phyloP scores from a whole-genome alignment of 2,797 vertebrate species.

The Parauchenoglanis ngamensis region DNA sequence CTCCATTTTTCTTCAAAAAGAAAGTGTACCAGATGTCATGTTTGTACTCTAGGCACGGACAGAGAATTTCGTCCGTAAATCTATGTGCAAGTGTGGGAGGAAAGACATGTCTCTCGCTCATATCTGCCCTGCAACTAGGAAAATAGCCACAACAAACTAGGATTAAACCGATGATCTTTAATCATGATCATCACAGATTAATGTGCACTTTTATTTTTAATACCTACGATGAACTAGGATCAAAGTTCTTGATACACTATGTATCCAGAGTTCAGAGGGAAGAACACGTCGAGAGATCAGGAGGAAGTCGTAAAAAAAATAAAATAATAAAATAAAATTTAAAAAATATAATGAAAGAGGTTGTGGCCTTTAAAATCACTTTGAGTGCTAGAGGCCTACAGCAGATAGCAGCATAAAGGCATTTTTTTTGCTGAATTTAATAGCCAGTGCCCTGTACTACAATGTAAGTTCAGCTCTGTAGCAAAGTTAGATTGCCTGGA shows the following conservation, averaged over 20 bases:
- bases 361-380: not conserved
- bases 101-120: conserved; percentile 21
- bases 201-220: not conserved
- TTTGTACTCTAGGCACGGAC: conserved; percentile 13
- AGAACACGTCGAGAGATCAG: not conserved
- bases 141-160: conserved; percentile 16
- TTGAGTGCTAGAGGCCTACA: not conserved
- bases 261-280: not conserved
- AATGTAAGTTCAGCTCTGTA: not conserved
- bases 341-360: not conserved
- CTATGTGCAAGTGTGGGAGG: conserved; percentile 24
- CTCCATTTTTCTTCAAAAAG: conserved; percentile 23
- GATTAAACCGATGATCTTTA: conserved; percentile 8
- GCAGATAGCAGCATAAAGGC: conserved; percentile 2
- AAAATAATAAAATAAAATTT: not conserved
- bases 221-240: not conserved
- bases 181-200: conserved; percentile 13
- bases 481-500: not conserved
- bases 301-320: not conserved
- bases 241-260: not conserved
- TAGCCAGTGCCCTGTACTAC: not conserved
- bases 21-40: conserved; percentile 16
- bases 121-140: conserved; percentile 18
- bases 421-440: conserved; percentile 1
- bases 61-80: conserved; percentile 9